Evolutionary conservation across 2,888 invertebrate genomes (phyloP).

Genomic region (Melangyna quadrimaculata): DNA sequence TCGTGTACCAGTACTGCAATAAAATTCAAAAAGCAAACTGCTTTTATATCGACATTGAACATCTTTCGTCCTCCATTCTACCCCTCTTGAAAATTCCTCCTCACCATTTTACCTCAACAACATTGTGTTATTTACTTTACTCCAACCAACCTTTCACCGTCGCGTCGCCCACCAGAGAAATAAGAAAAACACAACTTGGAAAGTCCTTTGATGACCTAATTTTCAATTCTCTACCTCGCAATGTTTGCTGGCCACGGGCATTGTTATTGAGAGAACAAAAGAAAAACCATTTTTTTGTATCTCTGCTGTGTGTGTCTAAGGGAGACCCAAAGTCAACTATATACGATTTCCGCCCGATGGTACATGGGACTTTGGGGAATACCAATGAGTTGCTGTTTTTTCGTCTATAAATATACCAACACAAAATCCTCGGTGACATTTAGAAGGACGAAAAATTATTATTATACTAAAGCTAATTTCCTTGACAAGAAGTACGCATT

Average conservation of each 20-base stretch:
- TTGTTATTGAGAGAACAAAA: conserved; percentile 46
- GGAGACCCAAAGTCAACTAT: conserved; percentile 11
- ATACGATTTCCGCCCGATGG: no score
- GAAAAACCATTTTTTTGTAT: conserved; percentile 11
- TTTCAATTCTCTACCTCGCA: conserved; percentile 41
- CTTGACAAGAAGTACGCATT: conserved; percentile 48
- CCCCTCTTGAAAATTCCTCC: neutral
- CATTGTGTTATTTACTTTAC: neutral
- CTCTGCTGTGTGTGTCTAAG: neutral
- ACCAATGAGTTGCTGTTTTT: neutral
- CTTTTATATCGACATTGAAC: conserved; percentile 24
- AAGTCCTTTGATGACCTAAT: conserved; percentile 52
- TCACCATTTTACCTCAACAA: neutral
- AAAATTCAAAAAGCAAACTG: conserved; percentile 32
- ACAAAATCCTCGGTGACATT: conserved; percentile 27
- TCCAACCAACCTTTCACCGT: neutral
- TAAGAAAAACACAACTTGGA: neutral
- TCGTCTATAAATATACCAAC: neutral
- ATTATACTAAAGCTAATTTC: conserved; percentile 52
- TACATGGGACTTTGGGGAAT: conserved; percentile 8
- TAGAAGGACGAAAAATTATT: conserved; percentile 52
- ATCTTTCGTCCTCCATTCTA: neutral
- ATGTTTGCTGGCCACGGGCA: conserved; percentile 21
- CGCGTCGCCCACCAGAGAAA: neutral
- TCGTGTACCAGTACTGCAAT: neutral